A percentile compares a stretch with the other conserved stretches of the same genome.
Evolutionary conservation across 2,797 vertebrate genomes (phyloP).

Genomic region (Notolepis coatsorum): DNA sequence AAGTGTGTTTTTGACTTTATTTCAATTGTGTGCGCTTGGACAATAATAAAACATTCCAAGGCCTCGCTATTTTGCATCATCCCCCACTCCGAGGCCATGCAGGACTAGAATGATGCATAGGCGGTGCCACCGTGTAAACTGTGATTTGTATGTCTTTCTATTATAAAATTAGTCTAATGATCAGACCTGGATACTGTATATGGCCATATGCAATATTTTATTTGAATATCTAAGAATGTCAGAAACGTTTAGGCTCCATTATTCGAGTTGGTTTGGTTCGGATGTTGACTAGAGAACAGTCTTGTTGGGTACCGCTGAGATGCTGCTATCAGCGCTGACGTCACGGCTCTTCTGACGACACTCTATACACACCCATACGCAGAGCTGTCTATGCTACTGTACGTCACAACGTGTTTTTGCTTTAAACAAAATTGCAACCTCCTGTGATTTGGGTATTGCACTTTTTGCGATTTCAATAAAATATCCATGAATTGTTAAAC

Average conservation of each 20-base stretch:
- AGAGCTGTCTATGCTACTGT: too few relatives aligned
- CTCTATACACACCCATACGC: too few relatives aligned
- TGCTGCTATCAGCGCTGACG: conserved; percentile 58
- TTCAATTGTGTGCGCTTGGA: not conserved
- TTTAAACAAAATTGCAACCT: too few relatives aligned
- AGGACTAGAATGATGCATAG: conserved; percentile 68
- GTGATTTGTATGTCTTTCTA: conserved; percentile 1
- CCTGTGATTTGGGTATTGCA: too few relatives aligned
- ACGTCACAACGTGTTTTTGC: too few relatives aligned
- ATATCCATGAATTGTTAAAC: too few relatives aligned
- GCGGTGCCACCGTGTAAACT: conserved; percentile 72
- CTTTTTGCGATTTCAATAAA: too few relatives aligned
- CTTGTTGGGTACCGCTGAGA: conserved; percentile 52
- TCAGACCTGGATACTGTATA: not conserved
- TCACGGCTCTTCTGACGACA: conserved; percentile 36
- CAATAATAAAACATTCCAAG: not conserved
- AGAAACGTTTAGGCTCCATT: not conserved
- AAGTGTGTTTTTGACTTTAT: not conserved
- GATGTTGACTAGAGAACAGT: not conserved
- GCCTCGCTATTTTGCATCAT: conserved; percentile 18
- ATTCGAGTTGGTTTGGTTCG: not conserved
- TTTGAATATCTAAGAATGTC: not conserved
- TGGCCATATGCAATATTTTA: not conserved
- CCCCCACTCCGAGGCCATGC: conserved; percentile 9
- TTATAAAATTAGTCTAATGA: not conserved